Conservation (phyloP, 2,113 vertebrate genomes). For the Ochotona princeps region DNA sequence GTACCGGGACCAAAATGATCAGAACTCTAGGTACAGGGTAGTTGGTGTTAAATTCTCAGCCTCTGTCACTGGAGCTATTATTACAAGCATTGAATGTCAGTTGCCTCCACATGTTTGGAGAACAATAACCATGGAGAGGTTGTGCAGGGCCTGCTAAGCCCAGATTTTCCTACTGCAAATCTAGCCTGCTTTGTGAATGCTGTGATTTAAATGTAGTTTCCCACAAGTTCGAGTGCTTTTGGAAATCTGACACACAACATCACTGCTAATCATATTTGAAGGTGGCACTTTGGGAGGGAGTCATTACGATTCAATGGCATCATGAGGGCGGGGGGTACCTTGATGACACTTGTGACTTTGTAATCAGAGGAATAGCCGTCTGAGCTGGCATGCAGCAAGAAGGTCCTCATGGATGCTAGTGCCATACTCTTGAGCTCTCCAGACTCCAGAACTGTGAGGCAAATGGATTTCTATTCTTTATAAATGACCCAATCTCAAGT, state of each 20-base stretch:
- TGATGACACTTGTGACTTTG: background rate
- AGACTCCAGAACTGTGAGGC: background rate
- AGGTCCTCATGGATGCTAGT: background rate
- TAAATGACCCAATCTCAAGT: background rate
- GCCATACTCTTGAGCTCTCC: background rate
- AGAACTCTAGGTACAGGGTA: constrained; percentile 18
- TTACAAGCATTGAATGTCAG: background rate
- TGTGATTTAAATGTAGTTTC: background rate
- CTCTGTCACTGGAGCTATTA: background rate
- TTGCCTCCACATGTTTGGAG: background rate
- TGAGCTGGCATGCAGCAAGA: too few species aligned
- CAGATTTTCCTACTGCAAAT: constrained; percentile 32
- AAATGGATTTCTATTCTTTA: background rate
- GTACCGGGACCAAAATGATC: background rate
- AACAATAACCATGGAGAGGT: background rate
- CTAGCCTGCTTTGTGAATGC: background rate
- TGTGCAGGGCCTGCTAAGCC: background rate
- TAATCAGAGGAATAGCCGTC: background rate
- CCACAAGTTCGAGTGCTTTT: background rate
- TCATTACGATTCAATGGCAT: background rate
- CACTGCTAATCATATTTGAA: background rate
- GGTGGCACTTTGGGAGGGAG: background rate
- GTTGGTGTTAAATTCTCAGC: background rate
- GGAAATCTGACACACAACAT: background rate
- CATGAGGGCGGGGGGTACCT: too few species aligned